Evolutionary conservation across 2,888 invertebrate species (phyloP), one percentile per base, ranked within the genome.

Genomic region (Orchesella flavescens): DNA sequence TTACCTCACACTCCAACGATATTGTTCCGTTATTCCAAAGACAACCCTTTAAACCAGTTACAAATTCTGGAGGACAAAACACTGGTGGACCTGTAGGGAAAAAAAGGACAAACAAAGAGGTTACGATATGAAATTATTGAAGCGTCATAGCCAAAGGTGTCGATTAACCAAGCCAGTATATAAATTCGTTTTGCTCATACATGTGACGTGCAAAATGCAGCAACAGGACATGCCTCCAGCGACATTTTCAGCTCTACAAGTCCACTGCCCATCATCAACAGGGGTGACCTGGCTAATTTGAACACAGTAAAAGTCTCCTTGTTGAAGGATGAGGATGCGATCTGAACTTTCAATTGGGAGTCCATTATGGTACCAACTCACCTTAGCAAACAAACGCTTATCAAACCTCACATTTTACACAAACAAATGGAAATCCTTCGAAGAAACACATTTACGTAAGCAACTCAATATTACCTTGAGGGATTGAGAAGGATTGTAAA

Each of bases 11-110:
- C 73, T 85, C 84, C 46, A 86, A 65, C 1, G 86, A 86, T 57
- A 86, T 55, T 7, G 86, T 85, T 24, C 86, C 86, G 59, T 86
- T 86, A 61, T 86, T 84, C 76, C 83, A 86, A 53, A 86, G 84
- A 24, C 72, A 81, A 4, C 86, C 86, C 13, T 61, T 66, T 68
- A 86, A 81, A 44, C 84, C 83, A 43, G 80, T 85, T 7, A 83
- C 46, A 59, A 86, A 86, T 59, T 80, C 75, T 5, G 86, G 86
- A 1, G 84, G 68, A 65, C 61, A 63, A 55, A 82, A 86, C 1
- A 79, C 77, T 34, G 71, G 68, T 44, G 86, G 86, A 73, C 85
- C 86, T 86, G 1, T 19, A n/a, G 23, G 61, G 71, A 15, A 5
- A 13, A 69, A 49, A 4, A 44, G 43, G 5, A 44, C 44, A 44